phyloP scores from a whole-genome alignment of 2,797 vertebrate species.

The Gobionotothen gibberifrons region DNA sequence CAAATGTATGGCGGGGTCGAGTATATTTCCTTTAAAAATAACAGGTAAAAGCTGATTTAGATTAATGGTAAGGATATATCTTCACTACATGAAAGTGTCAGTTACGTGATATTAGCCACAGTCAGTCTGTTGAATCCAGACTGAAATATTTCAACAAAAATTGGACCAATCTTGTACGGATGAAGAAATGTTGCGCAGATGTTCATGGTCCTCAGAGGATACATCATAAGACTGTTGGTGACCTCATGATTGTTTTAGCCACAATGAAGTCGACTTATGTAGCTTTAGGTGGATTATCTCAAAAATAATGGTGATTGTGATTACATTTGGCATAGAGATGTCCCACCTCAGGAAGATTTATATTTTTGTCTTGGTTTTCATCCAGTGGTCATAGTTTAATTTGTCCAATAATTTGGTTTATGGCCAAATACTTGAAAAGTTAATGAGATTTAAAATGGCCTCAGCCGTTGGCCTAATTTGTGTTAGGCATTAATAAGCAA shows the following conservation, averaged over 20 bases:
- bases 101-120: background rate
- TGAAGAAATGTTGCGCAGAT: background rate
- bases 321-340: background rate
- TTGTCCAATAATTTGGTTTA: background rate
- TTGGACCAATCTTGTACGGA: background rate
- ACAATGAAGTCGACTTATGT: background rate
- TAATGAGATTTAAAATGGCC: too few species aligned
- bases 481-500: background rate
- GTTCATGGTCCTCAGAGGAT: background rate
- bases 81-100: background rate
- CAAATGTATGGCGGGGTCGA: constrained; percentile 3
- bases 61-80: constrained; percentile 14
- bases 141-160: background rate
- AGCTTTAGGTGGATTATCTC: background rate
- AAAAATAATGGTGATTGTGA: background rate
- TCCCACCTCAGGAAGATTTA: background rate
- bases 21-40: constrained; percentile 5
- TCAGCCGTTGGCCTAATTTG: too few species aligned
- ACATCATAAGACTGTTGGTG: background rate
- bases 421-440: too few species aligned
- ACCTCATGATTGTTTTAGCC: background rate
- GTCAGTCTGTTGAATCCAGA: background rate
- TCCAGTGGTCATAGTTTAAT: background rate
- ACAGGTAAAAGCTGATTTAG: constrained; percentile 10
- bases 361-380: background rate